These are phyloP conservation scores for Sphenodon punctatus DNA, from an alignment of 2,797 vertebrate species.

Conservation along the genomic window DNA sequence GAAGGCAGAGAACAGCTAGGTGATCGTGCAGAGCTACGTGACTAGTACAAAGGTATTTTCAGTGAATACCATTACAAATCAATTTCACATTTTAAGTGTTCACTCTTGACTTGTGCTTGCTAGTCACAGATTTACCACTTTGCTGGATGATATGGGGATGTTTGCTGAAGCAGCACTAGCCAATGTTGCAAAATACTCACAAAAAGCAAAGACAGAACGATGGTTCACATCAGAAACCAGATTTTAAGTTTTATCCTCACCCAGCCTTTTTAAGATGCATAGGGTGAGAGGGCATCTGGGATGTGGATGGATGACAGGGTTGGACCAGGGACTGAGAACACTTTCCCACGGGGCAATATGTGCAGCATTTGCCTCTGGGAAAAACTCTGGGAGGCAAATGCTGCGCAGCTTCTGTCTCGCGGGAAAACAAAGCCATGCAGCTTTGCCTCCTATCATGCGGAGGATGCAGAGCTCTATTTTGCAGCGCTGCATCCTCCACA, in stretches of 20 bases:
- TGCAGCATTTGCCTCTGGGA: no score
- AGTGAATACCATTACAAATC: background rate
- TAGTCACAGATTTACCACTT: background rate
- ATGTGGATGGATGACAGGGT: no score
- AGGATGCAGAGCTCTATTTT: no score
- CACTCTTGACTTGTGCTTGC: background rate
- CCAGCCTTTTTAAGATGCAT: no score
- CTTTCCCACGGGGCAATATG: no score
- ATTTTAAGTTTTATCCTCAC: background rate
- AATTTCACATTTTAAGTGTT: slow-evolving; percentile 17
- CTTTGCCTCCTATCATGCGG: no score
- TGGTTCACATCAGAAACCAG: background rate
- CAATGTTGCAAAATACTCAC: background rate
- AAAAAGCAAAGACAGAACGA: background rate
- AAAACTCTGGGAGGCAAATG: no score
- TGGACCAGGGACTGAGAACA: no score
- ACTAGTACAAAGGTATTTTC: slow-evolving; percentile 11
- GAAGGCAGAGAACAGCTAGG: background rate
- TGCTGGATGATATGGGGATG: background rate
- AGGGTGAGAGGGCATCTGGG: no score
- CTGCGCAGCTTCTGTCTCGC: no score
- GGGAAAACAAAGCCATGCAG: no score
- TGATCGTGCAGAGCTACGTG: slow-evolving; percentile 8
- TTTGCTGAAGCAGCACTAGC: background rate
- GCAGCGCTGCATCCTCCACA: no score